phyloP scores from a whole-genome alignment of 2,797 vertebrate genomes.

The Sebastes elongatus region DNA sequence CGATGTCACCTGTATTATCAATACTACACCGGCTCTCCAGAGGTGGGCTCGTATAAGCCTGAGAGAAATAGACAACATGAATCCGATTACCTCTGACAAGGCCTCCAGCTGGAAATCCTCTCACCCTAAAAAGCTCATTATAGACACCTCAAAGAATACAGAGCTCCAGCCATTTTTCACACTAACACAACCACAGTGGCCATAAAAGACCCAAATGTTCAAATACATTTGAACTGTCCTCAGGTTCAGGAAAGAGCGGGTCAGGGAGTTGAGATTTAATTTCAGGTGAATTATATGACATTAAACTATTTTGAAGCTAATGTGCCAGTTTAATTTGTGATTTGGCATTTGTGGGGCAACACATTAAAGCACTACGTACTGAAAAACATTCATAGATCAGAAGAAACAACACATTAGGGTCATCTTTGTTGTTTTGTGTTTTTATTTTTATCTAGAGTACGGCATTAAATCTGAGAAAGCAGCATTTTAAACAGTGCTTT shows the following conservation, averaged over 20 bases:
- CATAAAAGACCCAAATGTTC: background rate
- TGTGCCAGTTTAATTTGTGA: conserved; percentile 13
- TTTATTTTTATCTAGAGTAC: background rate
- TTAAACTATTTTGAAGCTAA: background rate
- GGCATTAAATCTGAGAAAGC: conserved; percentile 14
- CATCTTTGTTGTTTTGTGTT: background rate
- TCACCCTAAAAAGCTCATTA: conserved; percentile 60
- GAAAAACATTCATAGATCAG: conserved; percentile 6
- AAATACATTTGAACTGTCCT: background rate
- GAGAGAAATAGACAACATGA: conserved; percentile 49
- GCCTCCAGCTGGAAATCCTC: conserved; percentile 45
- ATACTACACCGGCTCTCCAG: conserved; percentile 36
- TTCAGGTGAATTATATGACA: conserved; percentile 6
- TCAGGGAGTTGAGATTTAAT: conserved; percentile 29
- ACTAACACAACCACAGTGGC: background rate
- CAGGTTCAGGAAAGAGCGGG: background rate
- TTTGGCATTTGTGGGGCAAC: conserved; percentile 18
- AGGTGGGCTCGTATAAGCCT: conserved; percentile 39
- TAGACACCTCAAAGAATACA: conserved; percentile 18
- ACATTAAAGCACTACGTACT: background rate
- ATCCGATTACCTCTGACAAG: conserved; percentile 63
- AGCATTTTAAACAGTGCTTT: conserved; percentile 3
- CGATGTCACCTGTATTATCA: conserved; percentile 44
- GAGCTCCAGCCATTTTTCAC: background rate
- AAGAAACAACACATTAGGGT: background rate